phyloP scores from a whole-genome alignment of 2,797 vertebrate genomes.

The Glossophaga mutica region DNA sequence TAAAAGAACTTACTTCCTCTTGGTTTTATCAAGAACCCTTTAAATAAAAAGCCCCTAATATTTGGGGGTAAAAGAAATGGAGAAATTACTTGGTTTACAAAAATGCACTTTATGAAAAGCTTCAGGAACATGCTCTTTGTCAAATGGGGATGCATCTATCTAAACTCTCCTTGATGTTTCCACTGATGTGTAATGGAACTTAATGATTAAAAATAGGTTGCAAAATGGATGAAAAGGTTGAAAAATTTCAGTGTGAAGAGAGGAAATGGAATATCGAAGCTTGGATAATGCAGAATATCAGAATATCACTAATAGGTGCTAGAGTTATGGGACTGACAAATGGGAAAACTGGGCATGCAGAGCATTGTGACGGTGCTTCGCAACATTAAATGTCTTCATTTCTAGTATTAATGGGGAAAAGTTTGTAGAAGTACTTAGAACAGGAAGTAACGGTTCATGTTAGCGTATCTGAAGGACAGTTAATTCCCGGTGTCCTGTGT shows the following conservation, averaged over 20 bases:
- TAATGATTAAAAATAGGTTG: not conserved
- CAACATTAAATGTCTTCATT: not conserved
- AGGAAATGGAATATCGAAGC: not conserved
- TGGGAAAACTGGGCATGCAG: not conserved
- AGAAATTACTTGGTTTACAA: not conserved
- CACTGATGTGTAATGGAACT: not conserved
- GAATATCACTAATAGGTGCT: not conserved
- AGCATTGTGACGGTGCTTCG: not conserved
- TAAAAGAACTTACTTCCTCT: not conserved
- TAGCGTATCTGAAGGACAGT: not conserved
- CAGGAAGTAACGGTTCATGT: not conserved
- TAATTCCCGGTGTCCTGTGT: not conserved
- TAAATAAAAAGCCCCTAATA: not conserved
- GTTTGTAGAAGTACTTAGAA: not conserved
- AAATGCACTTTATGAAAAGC: not conserved
- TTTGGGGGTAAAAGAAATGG: not conserved
- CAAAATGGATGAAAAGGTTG: not conserved
- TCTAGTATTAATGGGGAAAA: not conserved
- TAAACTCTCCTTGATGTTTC: not conserved
- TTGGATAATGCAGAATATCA: not conserved
- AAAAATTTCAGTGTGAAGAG: not conserved
- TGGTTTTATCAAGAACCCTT: not conserved
- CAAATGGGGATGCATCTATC: not conserved
- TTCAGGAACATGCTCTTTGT: not conserved
- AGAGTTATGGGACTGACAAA: not conserved